Evolutionary conservation across 2,888 invertebrate genomes (phyloP), one percentile per base, ranked within the genome.

Genomic region (Nemoura dubitans): DNA sequence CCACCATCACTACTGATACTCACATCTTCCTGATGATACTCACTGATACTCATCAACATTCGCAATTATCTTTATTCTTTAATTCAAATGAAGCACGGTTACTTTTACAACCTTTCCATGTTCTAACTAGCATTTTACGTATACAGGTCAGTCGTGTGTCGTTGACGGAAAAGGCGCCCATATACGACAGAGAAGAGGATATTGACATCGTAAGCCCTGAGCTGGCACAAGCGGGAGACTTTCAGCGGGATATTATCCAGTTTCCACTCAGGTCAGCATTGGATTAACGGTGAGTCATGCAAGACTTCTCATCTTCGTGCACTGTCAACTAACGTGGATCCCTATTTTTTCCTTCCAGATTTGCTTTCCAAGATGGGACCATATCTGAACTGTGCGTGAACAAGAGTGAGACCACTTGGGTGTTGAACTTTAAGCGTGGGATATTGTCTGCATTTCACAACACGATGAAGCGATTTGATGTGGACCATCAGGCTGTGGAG

Each of bases 381-480:
- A 95, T 98, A 88, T 94, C 95, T 3, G 96, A 97, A 91, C 93
- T 98, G 81, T 98, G 98, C 90, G 97, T 98, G 0, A 92, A 94
- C 26, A 91, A 92, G 0, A 92, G 92, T 0, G 98, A 98, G 89
- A 93, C 94, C 26, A 93, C 94, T 0, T 98, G 97, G 97, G 95
- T 95, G 5, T 93, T 98, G 88, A 98, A 98, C 92, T 94, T 98
- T 91, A 98, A 98, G 91, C 94, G 96, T 88, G 98, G 96, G 30
- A 92, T 98, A 80, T 91, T 98, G 85, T 97, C 98, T 0, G 93
- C 97, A 90, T 93, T 98, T 87, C 98, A 98, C 91, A 98, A 98
- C 91, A 95, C 95, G 88, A 98, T 98, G 98, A 93, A 94, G 89
- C 92, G 97, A 87, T 96, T 98, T 89, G 97, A 97, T 91, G 94